Base-by-base conservation (phyloP, 2,113 vertebrate genomes). In the Ptyas mucosa region DNA sequence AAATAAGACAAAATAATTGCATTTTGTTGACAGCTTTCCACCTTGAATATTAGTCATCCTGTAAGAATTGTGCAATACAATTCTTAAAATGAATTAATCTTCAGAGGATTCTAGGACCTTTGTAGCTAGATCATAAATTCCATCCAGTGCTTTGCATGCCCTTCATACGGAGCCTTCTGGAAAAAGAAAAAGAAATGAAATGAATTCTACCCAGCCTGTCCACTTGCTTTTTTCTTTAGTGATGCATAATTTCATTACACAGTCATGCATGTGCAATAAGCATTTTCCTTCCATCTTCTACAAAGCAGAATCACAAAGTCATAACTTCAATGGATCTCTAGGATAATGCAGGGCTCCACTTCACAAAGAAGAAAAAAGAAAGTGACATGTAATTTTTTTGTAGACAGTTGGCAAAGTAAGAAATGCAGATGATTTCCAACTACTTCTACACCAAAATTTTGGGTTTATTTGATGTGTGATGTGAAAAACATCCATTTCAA, bases 11-110 rank as follows among this genome's bases (percentile, higher is more conserved):
- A 95, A 93, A 3, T 85, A 93, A 89, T 89, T 69, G 43, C 81
- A 1, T 61, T 18, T 88, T 57, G 92, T 89, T 95, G 91, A 91
- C 12, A 94, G 46, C 21, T 3, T n/a, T 61, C 14, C 24, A 85
- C 90, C 52, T 89, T 95, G 75, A 93, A 57, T 90, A 92, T 91
- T 94, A 95, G 43, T 92, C 54, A 93, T 39, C 88, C 54, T 94
- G 85, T 91, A 87, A 93, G 94, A 92, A 55, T 75, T 91, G 93
- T 7, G 51, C 0, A 90, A 58, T 20, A 92, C 1, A 1, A 93
- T 94, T 91, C 89, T 94, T 46, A 91, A 95, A 94, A 93, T 91
- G 90, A 94, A 92, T 94, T 57, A 91, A 88, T 39, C 14, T 29
- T 93, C 94, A 93, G 58, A 95, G 75, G 5, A 91, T 1, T 39